phyloP scores from a whole-genome alignment of 2,113 vertebrate genomes.

The Ellobius talpinus region DNA sequence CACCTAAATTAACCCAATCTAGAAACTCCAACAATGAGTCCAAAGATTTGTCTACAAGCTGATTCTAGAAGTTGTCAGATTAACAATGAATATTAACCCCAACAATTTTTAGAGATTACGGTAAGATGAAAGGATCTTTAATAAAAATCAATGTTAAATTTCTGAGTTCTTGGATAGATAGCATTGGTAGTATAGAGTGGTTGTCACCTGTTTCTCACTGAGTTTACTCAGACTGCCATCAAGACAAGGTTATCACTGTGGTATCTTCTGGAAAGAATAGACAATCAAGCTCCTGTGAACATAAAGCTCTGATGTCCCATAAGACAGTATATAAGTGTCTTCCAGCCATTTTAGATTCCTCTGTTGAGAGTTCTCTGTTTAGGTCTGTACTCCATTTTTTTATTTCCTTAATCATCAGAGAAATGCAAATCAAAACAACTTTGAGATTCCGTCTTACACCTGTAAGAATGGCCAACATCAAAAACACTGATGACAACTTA shows the following conservation, averaged over 20 bases:
- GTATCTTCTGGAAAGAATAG: background rate
- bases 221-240: background rate
- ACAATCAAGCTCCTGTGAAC: background rate
- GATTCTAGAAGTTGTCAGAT: background rate
- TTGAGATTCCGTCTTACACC: too few species aligned
- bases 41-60: background rate
- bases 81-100: background rate
- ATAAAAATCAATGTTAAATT: background rate
- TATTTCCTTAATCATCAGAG: too few species aligned
- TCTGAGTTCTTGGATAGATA: background rate
- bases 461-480: too few species aligned
- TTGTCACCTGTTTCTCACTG: background rate
- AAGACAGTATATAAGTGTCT: too few species aligned
- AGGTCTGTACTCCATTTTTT: too few species aligned
- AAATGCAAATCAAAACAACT: too few species aligned
- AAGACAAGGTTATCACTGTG: background rate
- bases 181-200: background rate
- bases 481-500: too few species aligned
- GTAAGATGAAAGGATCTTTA: background rate
- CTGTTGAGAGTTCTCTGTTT: too few species aligned
- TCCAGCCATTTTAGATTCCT: too few species aligned
- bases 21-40: background rate
- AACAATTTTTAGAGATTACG: background rate
- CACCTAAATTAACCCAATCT: background rate
- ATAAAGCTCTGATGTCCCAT: background rate